These are phyloP conservation scores for Platygyra sinensis DNA, from an alignment of 64 coral and sea anemone species.

Conservation along the genomic window DNA sequence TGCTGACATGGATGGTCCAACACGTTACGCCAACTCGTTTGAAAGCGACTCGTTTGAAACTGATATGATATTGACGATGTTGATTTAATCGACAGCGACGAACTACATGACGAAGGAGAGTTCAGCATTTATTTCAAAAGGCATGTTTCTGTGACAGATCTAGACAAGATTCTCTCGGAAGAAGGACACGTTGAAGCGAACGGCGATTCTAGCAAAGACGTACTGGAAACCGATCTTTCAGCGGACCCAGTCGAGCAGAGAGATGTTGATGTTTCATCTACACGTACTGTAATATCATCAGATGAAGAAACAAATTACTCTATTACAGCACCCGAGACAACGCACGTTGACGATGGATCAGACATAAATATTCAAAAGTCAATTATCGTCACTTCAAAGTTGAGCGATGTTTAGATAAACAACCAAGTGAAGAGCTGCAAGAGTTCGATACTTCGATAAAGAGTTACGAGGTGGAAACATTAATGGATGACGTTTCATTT, in stretches of 20 bases:
- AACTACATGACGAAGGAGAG: constrained; percentile 64
- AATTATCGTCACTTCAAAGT: not conserved
- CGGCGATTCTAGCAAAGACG: not conserved
- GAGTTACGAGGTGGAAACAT: constrained; percentile 34
- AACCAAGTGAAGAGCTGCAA: not conserved
- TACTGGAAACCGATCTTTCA: constrained; percentile 4
- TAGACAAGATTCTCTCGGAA: constrained; percentile 73
- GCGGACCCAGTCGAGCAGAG: too few species aligned
- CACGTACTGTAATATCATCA: not conserved
- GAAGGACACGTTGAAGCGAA: constrained; percentile 18
- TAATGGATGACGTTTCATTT: constrained; percentile 21
- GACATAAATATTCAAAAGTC: constrained; percentile 14
- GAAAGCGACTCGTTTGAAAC: constrained; percentile 68
- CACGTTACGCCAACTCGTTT: not conserved
- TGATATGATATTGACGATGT: constrained; percentile 85
- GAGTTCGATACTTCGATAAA: not conserved
- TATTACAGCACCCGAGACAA: not conserved
- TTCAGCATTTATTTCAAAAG: constrained; percentile 84
- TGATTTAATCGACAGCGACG: constrained; percentile 68
- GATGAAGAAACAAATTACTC: not conserved
- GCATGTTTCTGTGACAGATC: constrained; percentile 83
- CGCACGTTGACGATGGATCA: not conserved
- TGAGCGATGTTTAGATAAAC: constrained; percentile 34
- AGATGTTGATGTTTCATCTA: not conserved
- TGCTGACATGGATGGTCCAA: constrained; percentile 19